Conservation (phyloP, 53 echinoderm and acorn worm genomes). For the Arbacia lixula region DNA sequence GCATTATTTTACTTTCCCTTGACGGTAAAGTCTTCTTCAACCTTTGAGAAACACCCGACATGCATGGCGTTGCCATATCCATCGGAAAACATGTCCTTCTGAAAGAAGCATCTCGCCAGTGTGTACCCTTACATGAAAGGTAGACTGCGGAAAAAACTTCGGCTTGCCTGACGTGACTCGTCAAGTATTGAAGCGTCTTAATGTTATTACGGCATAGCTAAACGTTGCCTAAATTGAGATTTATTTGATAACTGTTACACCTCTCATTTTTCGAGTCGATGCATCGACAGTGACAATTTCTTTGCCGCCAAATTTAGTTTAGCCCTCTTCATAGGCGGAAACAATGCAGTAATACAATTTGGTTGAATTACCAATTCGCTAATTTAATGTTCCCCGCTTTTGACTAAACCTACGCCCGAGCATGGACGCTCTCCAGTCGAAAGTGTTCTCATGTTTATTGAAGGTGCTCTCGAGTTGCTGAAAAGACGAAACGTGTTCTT, state of each 20-base stretch:
- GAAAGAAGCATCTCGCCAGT: too few species aligned
- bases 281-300: constrained; percentile 6
- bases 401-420: constrained; percentile 2
- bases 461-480: neutral
- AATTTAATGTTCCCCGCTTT: constrained; percentile 52
- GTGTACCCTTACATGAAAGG: too few species aligned
- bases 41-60: too few species aligned
- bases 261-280: constrained; percentile 20
- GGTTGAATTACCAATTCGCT: constrained; percentile 60
- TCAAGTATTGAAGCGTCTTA: constrained; percentile 29
- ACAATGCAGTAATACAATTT: constrained; percentile 63
- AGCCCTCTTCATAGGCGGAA: constrained; percentile 46
- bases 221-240: constrained; percentile 44
- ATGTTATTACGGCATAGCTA: constrained; percentile 39
- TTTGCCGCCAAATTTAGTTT: constrained; percentile 42
- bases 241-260: constrained; percentile 55
- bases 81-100: too few species aligned
- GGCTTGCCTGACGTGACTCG: constrained; percentile 24
- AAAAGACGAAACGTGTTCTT: constrained; percentile 4
- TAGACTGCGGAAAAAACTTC: too few species aligned
- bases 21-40: too few species aligned
- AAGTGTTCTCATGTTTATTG: constrained; percentile 2
- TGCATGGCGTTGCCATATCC: too few species aligned
- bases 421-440: neutral
- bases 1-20: too few species aligned